Evolutionary conservation across 2,797 vertebrate genomes (phyloP).

Genomic region (Columba guinea): DNA sequence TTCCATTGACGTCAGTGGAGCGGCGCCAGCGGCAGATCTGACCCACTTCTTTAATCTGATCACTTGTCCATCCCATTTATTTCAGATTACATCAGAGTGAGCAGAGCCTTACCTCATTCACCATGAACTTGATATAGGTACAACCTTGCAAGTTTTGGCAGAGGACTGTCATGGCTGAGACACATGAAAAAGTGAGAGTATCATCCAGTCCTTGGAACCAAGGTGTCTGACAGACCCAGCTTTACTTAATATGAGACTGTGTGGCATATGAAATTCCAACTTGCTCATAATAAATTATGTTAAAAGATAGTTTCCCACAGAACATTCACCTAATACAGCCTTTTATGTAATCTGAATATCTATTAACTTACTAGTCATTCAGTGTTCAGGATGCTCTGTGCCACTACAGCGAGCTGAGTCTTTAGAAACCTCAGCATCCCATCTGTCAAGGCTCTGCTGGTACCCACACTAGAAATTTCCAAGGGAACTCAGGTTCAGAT

Average conservation of each 20-base stretch:
- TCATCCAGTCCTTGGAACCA: neutral
- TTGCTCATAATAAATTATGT: neutral
- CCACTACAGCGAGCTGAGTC: neutral
- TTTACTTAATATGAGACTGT: neutral
- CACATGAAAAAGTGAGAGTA: neutral
- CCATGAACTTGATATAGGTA: neutral
- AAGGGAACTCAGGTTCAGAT: neutral
- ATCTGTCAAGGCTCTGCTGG: neutral
- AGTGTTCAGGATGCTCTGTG: neutral
- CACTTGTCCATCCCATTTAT: conserved; percentile 59
- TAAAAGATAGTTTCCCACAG: neutral
- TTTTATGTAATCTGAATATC: neutral
- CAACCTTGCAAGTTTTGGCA: conserved; percentile 17
- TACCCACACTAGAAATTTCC: neutral
- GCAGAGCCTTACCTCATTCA: conserved; percentile 38
- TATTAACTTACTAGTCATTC: neutral
- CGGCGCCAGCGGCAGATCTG: neutral
- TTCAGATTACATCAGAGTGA: conserved; percentile 57
- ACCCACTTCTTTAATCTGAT: conserved; percentile 69
- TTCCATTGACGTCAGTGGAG: conserved; percentile 63
- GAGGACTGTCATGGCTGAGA: neutral
- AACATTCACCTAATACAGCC: neutral
- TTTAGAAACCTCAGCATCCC: neutral
- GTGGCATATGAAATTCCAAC: neutral
- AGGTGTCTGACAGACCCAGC: neutral